Evolutionary conservation across 2,888 invertebrate genomes (phyloP), one percentile per base, ranked within the genome.

Genomic region (Thalpophila matura): DNA sequence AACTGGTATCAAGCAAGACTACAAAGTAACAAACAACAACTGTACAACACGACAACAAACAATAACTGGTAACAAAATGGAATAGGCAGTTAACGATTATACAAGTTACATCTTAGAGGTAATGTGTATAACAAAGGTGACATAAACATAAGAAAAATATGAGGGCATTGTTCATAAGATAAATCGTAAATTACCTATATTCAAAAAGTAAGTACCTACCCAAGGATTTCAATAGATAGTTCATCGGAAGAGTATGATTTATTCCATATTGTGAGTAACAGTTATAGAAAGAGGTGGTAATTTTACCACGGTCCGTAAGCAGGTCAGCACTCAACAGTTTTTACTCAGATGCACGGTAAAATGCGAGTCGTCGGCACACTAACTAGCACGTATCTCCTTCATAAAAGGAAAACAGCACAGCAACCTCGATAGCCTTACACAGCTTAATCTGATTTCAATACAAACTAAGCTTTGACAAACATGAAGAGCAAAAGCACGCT

Each of bases 321-420:
- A 60, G 74, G 70, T 70, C 58, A 60, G 7, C 18, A 55, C 43
- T 26, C 31, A 38, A 29, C 33, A 61, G 26, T 72, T 72, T 63
- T 67, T 63, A 63, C 62, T 61, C 18, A 18, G 50, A 29, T 26
- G 22, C 59, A 57, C 74, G 37, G 56, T 50, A 57, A 74, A 61
- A 56, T 43, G 51, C 38, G 18, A 37, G 50, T 51, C 18, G 26
- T 31, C 45, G 40, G 26, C 51, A 10, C 57, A 56, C 33, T 38
- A 58, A 42, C 58, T 61, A 43, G 49, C 40, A 67, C 62, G 42
- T 58, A 49, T 55, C 68, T 47, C 38, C 35, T 68, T 38, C 59
- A 46, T 64, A 74, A 56, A 73, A 55, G 63, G 55, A 56, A 68
- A 55, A 59, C 20, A 12, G 24, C 45, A 42, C 29, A 12, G 18